phyloP scores from a whole-genome alignment of 2,113 vertebrate species.

The Parus major region DNA sequence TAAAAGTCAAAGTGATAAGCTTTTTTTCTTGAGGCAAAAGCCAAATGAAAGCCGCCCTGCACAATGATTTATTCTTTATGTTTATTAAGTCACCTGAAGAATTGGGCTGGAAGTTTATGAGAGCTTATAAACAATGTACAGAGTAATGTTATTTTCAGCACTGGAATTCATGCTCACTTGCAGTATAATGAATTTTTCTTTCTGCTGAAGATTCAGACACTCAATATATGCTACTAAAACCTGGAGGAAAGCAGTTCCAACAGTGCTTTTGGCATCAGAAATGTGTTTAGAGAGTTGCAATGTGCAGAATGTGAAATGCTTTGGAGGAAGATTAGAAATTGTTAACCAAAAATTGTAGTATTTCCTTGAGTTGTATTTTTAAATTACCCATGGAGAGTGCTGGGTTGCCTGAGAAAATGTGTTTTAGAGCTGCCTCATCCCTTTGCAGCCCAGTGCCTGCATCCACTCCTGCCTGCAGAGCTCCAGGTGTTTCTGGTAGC shows the following conservation, averaged over 20 bases:
- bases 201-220: background rate
- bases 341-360: background rate
- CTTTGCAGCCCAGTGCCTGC: background rate
- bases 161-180: background rate
- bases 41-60: background rate
- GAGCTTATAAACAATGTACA: background rate
- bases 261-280: background rate
- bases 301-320: background rate
- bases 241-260: background rate
- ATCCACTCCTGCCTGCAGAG: background rate
- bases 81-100: background rate
- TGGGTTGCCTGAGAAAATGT: background rate
- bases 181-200: constrained; percentile 1
- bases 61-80: background rate
- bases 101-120: background rate
- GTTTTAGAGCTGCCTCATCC: background rate
- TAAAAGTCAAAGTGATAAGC: background rate
- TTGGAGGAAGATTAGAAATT: background rate
- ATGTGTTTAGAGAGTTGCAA: background rate
- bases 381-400: background rate
- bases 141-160: background rate
- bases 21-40: background rate
- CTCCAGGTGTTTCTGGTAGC: background rate
- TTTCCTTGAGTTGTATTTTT: background rate
- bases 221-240: background rate